phyloP scores from a whole-genome alignment of 2,888 invertebrate species.

The Sinotaia quadrata region DNA sequence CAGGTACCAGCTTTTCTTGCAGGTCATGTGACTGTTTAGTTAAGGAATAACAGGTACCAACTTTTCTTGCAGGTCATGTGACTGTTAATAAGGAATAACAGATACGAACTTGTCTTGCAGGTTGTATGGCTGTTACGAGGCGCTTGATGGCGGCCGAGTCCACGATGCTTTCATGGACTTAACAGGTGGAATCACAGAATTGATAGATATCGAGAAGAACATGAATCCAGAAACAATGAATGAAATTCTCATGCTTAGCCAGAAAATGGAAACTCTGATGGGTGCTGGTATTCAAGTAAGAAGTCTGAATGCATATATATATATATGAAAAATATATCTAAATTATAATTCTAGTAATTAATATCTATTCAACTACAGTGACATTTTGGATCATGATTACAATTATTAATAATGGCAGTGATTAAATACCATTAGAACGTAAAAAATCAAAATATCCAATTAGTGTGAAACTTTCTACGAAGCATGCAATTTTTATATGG shows the following conservation, averaged over 20 bases:
- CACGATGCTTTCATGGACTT: slow-evolving; percentile 56
- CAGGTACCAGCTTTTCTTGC: not conserved
- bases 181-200: slow-evolving; percentile 59
- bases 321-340: not conserved
- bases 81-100: no score
- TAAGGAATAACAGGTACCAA: no score
- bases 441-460: no score
- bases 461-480: no score
- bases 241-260: slow-evolving; percentile 25
- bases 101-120: slow-evolving; percentile 6
- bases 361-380: no score
- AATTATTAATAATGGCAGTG: no score
- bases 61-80: no score
- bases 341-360: no score
- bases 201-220: slow-evolving; percentile 37
- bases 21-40: no score
- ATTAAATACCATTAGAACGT: no score
- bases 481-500: no score
- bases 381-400: no score
- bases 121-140: slow-evolving; percentile 43
- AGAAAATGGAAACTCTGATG: slow-evolving; percentile 49
- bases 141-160: slow-evolving; percentile 50
- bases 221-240: slow-evolving; percentile 21
- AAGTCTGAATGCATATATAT: slow-evolving; percentile 5
- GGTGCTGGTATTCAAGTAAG: slow-evolving; percentile 52